Evolutionary conservation across 1,140 invertebrate species (phyloP).

Genomic region (Drosophila leontia): DNA sequence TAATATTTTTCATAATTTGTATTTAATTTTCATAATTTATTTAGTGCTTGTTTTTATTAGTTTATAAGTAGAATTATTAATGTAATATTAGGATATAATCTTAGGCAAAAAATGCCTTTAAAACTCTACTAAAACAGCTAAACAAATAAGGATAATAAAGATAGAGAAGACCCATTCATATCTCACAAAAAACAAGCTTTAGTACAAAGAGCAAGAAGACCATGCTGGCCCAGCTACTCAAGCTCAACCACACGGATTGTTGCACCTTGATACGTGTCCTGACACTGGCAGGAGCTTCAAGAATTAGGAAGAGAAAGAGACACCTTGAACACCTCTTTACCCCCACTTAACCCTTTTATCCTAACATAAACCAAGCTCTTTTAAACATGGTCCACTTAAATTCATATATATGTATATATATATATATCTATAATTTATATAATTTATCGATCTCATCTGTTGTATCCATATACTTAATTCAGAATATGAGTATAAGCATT

Average conservation of each 20-base stretch:
- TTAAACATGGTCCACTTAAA: too few species aligned
- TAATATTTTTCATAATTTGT: neutral
- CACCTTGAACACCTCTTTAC: neutral
- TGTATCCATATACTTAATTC: neutral
- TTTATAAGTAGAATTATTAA: too few species aligned
- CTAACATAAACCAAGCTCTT: neutral
- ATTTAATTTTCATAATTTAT: neutral
- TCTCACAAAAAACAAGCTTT: neutral
- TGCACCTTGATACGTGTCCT: neutral
- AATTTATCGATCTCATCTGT: conserved; percentile 4
- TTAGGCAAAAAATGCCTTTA: neutral
- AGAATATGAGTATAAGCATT: conserved; percentile 13
- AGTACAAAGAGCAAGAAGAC: neutral
- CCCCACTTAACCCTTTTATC: too few species aligned
- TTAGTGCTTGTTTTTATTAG: too few species aligned
- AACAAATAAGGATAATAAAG: neutral
- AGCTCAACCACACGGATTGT: neutral
- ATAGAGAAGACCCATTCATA: neutral
- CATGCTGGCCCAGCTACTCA: neutral
- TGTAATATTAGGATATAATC: neutral
- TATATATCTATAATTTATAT: too few species aligned
- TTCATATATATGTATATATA: too few species aligned
- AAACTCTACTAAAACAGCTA: neutral
- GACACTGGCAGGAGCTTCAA: neutral
- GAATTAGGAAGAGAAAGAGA: neutral